Evolutionary conservation across 2,797 vertebrate genomes (phyloP), one percentile per base, ranked within the genome.

Genomic region (Toxotes lorentzi): DNA sequence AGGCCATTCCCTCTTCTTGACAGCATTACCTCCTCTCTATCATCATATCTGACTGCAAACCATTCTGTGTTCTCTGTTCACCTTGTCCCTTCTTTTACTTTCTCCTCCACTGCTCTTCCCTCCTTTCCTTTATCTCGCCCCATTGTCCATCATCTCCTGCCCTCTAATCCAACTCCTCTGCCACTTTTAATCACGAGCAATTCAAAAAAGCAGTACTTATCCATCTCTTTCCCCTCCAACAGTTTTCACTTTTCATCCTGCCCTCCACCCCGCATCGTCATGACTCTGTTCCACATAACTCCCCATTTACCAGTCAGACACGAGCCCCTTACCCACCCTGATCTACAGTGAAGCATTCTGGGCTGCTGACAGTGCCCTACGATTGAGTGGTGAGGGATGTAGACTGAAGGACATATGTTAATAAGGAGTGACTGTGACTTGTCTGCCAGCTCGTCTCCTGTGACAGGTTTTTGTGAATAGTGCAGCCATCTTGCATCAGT

Each of bases 361-460:
- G 54, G 21, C n/a, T 38, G 35, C 60, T 50, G 73, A 73, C 19
- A 32, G 40, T 5, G 19, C 41, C 51, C 24, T 38, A 4, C 57
- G 70, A 66, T 40, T 56, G 62, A 67, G 45, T 7, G 3, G 19
- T 24, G 58, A 48, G 38, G 63, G 67, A 48, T 40, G 11, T n/a
- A 9, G 30, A 35, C 47, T 82, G 79, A 88, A 84, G 82, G 82
- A 73, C 77, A 5, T 69, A 62, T 71, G 79, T 19, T 83, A 80
- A 88, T 84, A 50, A 47, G 50, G 62, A 74, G 61, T 14, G 63
- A 59, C 70, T 64, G 34, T 8, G 7, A 35, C 50, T 3, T 56
- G n/a, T 35, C 35, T 34, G 45, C 24, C 2, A 30, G 19, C 1
- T 67, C 14, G 2, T 70, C 75, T 73, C 74, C 40, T 10, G 35